A percentile compares a stretch with the other conserved stretches of the same genome.
Conservation (phyloP, 2,113 vertebrate genomes). For the Todiramphus saurophagus region DNA sequence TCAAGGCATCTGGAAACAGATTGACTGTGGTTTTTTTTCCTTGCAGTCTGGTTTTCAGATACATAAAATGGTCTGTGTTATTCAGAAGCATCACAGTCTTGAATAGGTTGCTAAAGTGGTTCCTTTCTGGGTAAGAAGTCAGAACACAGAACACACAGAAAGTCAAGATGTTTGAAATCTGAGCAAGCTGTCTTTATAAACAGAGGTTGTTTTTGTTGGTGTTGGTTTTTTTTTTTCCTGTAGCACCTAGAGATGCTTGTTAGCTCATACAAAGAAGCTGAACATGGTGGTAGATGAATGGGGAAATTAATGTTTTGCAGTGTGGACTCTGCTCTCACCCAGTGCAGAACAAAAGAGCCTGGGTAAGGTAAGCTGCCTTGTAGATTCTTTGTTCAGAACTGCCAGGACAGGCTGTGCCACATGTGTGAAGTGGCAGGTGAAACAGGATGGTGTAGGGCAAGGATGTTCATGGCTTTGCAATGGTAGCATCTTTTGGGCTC, state of each 20-base stretch:
- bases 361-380: neutral
- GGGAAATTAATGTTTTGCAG: neutral
- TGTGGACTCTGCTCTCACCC: neutral
- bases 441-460: neutral
- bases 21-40: neutral
- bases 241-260: neutral
- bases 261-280: neutral
- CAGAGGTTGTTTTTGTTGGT: neutral
- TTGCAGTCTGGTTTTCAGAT: neutral
- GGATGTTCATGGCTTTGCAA: neutral
- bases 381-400: neutral
- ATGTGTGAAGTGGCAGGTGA: neutral
- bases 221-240: neutral
- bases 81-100: neutral
- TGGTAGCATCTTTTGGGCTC: neutral
- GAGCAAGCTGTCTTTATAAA: neutral
- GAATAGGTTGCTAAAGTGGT: neutral
- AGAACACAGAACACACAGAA: neutral
- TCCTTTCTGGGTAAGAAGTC: neutral
- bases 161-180: neutral
- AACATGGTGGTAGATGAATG: neutral
- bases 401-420: neutral
- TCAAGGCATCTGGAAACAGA: neutral
- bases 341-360: neutral
- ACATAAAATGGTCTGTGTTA: neutral